Base-by-base conservation (phyloP, 2,797 vertebrate genomes). In the Gobio occitaniae region DNA sequence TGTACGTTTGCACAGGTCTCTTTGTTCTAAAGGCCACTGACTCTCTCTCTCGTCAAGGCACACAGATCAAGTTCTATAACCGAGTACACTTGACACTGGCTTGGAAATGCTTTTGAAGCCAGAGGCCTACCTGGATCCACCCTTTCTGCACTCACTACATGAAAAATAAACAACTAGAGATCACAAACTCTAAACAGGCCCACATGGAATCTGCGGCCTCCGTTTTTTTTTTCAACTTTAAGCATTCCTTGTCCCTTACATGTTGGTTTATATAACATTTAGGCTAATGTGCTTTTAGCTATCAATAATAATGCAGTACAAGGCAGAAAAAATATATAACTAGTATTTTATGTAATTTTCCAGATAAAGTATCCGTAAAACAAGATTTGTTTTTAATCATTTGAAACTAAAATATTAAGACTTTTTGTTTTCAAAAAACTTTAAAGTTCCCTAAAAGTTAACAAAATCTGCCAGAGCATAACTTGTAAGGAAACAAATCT, bases 1-100 rank as follows among this genome's bases (percentile, higher is more conserved):
- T 89, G 89, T 91, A 90, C 89, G 86, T 92, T 91, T 89, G 91
- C 92, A 93, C 90, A 91, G 85, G 90, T 86, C 90, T 92, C 91
- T 90, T 91, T 93, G 90, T 91, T 93, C 91, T 91, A 88, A 36
- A 88, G 89, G 91, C 90, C 88, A 75, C 78, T 79, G 90, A 91
- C 91, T 86, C 82, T 1, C 19, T 66, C 0, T 25, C 29, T 13
- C 25, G 47, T 65, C 77, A 63, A 79, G 63, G 69, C 59, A 84
- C 78, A 76, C 69, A 76, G 75, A 79, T 82, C 47, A 83, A 76
- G 21, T 69, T 63, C 82, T 78, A 72, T 56, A 36, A 86, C 59
- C 36, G 36, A 48, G 7, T 13, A 17, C 72, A 82, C 84, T 87
- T 61, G 82, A 82, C 65, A 79, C 63, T n/a, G 25, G 65, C 48